Conservation (phyloP, 2,888 invertebrate genomes). For the Noctua janthe region DNA sequence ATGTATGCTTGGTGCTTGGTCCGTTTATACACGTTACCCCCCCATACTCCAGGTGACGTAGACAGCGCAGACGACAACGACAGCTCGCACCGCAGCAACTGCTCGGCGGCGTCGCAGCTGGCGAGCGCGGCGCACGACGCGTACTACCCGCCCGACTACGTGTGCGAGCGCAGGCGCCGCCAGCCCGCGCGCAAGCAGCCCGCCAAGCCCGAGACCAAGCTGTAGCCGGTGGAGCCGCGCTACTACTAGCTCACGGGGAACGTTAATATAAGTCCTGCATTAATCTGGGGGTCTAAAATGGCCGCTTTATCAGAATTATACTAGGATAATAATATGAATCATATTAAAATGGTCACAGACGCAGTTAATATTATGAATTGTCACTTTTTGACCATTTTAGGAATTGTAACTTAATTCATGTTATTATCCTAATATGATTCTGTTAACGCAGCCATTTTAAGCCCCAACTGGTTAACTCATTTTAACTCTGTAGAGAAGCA, state of each 20-base stretch:
- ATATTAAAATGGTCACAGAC: too few species aligned
- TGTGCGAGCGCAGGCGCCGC: conserved; percentile 59
- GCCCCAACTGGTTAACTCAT: too few species aligned
- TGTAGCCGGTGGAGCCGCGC: conserved; percentile 66
- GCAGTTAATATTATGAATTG: too few species aligned
- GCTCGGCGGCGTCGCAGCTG: conserved; percentile 83
- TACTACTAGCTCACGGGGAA: neutral
- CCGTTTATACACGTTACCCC: neutral
- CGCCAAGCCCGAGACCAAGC: conserved; percentile 91
- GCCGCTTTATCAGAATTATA: neutral
- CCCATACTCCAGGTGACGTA: conserved; percentile 91
- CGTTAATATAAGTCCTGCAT: neutral
- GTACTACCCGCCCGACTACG: conserved; percentile 66
- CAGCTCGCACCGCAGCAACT: conserved; percentile 86
- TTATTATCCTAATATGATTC: too few species aligned
- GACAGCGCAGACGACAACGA: conserved; percentile 95
- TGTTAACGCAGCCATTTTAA: neutral
- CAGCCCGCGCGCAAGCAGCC: conserved; percentile 74
- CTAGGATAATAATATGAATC: too few species aligned
- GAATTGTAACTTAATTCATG: too few species aligned
- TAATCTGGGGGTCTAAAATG: too few species aligned
- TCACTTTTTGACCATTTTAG: too few species aligned
- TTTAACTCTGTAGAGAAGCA: neutral
- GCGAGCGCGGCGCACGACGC: conserved; percentile 73
- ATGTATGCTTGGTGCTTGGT: neutral